These are phyloP conservation scores for Ostrea denselamellosa DNA, from an alignment of 1,140 invertebrate species.

Conservation along the genomic window DNA sequence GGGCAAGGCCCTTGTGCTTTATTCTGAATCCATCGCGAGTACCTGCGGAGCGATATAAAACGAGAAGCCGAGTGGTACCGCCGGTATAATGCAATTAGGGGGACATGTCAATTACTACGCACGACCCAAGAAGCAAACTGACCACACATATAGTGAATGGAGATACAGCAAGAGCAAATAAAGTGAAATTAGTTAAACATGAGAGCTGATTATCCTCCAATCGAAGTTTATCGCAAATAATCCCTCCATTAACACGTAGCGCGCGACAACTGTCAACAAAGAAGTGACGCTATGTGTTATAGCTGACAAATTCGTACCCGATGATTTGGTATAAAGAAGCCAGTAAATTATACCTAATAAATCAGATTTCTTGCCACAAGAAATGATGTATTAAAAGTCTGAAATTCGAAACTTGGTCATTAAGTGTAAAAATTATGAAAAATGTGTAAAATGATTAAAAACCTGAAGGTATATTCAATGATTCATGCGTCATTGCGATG, in stretches of 20 bases:
- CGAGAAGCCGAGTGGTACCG: neutral
- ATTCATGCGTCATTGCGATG: neutral
- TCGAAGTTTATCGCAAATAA: constrained; percentile 41
- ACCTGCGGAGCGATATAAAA: constrained; percentile 17
- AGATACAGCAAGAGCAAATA: constrained; percentile 13
- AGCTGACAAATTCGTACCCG: neutral
- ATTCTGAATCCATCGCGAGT: neutral
- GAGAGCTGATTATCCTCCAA: constrained; percentile 21
- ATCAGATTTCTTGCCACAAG: neutral
- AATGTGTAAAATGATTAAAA: neutral
- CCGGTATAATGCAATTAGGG: constrained; percentile 4
- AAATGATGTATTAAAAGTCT: neutral
- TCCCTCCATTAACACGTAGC: constrained; percentile 39
- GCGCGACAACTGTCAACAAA: constrained; percentile 20
- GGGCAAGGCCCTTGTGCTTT: neutral
- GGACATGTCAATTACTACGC: neutral
- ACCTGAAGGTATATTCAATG: neutral
- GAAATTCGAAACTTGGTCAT: neutral
- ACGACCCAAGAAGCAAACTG: neutral
- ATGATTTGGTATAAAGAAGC: neutral
- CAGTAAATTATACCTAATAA: neutral
- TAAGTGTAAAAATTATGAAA: constrained; percentile 10
- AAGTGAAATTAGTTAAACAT: constrained; percentile 35
- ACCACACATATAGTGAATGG: neutral
- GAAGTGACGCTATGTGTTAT: neutral